phyloP scores from a whole-genome alignment of 1,140 invertebrate genomes.

The Micrasema longulum region DNA sequence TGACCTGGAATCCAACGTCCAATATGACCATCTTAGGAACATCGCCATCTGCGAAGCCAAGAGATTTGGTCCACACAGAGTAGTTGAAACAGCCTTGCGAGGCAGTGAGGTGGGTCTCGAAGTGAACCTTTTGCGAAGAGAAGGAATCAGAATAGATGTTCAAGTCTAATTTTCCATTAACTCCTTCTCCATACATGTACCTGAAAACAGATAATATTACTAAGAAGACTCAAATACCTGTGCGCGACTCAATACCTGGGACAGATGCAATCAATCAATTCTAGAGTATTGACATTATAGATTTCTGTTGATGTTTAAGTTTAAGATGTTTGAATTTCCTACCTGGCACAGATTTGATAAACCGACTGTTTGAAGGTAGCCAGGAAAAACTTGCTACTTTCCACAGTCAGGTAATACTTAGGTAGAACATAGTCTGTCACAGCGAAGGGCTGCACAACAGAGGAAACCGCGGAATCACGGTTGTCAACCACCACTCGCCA shows the following conservation, averaged over 20 bases:
- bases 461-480: constrained; percentile 57
- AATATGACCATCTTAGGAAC: constrained; percentile 60
- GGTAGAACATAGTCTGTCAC: constrained; percentile 65
- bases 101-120: constrained; percentile 57
- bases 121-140: constrained; percentile 54
- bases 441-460: constrained; percentile 55
- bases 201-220: constrained; percentile 60
- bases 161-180: constrained; percentile 70
- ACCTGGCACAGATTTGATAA: constrained; percentile 66
- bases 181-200: constrained; percentile 81
- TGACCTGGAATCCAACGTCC: constrained; percentile 64
- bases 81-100: constrained; percentile 61
- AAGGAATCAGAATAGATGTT: constrained; percentile 53
- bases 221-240: too few relatives aligned
- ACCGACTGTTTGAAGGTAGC: constrained; percentile 61
- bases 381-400: constrained; percentile 58
- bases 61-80: constrained; percentile 58
- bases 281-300: too few relatives aligned
- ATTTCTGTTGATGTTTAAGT: too few relatives aligned
- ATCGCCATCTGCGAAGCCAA: constrained; percentile 57
- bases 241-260: too few relatives aligned
- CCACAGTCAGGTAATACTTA: constrained; percentile 62
- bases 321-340: too few relatives aligned
- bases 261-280: too few relatives aligned
- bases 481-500: constrained; percentile 50